Evolutionary conservation across 2,797 vertebrate species (phyloP).

Genomic region (Propithecus deckenii): DNA sequence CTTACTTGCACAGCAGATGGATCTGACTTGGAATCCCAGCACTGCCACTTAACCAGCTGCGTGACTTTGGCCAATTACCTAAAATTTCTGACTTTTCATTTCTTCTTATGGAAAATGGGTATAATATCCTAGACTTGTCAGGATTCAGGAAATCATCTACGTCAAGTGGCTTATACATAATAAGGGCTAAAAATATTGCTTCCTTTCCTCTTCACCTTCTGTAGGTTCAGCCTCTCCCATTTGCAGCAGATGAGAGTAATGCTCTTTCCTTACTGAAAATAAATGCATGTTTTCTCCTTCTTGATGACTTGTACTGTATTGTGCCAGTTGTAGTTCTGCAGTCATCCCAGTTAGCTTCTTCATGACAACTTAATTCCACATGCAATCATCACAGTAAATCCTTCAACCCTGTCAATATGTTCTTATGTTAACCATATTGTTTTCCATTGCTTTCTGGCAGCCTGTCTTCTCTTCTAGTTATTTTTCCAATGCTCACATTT

Average conservation of each 20-base stretch:
- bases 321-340: not conserved
- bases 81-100: not conserved
- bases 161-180: not conserved
- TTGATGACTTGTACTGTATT: not conserved
- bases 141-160: not conserved
- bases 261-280: conserved; percentile 18
- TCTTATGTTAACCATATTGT: conserved; percentile 16
- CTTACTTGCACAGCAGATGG: not conserved
- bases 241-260: not conserved
- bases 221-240: not conserved
- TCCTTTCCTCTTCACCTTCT: not conserved
- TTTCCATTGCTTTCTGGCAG: not conserved
- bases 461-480: not conserved
- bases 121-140: not conserved
- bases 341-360: not conserved
- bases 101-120: not conserved
- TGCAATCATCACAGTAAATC: not conserved
- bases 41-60: not conserved
- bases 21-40: not conserved
- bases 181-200: not conserved
- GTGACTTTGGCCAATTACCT: not conserved
- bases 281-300: conserved; percentile 19
- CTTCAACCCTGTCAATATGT: not conserved
- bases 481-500: not conserved
- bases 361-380: conserved; percentile 30